phyloP scores from a whole-genome alignment of 2,113 vertebrate genomes.

The Panthera uncia region DNA sequence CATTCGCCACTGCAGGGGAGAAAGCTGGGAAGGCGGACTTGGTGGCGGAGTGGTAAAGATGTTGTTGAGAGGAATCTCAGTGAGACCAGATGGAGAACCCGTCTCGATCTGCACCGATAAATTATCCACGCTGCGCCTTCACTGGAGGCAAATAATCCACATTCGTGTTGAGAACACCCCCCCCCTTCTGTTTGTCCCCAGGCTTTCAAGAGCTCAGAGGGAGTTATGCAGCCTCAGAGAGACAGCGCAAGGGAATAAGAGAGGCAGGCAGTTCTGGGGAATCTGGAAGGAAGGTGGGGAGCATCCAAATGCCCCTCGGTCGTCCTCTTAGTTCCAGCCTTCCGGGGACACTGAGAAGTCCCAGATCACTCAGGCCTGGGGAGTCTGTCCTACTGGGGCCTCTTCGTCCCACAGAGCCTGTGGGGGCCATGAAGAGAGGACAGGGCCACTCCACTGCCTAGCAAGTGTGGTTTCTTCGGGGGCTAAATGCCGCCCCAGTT shows the following conservation, averaged over 20 bases:
- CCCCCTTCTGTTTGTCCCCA: background rate
- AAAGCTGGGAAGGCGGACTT: background rate
- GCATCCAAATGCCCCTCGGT: background rate
- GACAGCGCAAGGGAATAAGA: rapidly evolving
- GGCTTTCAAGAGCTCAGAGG: background rate
- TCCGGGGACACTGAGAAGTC: background rate
- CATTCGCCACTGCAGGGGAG: background rate
- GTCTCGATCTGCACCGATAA: background rate
- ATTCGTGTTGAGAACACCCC: background rate
- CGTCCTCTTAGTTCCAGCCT: background rate
- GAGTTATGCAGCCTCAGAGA: background rate
- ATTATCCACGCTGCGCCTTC: background rate
- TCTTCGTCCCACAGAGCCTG: background rate
- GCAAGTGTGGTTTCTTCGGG: background rate
- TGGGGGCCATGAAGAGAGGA: background rate
- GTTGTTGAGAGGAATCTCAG: background rate
- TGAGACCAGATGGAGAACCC: background rate
- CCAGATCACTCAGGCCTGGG: background rate
- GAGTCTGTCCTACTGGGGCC: background rate
- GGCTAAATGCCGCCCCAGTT: background rate
- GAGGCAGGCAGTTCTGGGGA: background rate
- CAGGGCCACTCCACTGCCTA: background rate
- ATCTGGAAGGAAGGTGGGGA: background rate
- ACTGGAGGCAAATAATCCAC: background rate
- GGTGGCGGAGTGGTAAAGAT: background rate